Percentiles rank a stretch among this genome's conserved stretches.
Conservation (phyloP, 2,888 invertebrate species). For the Miltochrista miniata region DNA sequence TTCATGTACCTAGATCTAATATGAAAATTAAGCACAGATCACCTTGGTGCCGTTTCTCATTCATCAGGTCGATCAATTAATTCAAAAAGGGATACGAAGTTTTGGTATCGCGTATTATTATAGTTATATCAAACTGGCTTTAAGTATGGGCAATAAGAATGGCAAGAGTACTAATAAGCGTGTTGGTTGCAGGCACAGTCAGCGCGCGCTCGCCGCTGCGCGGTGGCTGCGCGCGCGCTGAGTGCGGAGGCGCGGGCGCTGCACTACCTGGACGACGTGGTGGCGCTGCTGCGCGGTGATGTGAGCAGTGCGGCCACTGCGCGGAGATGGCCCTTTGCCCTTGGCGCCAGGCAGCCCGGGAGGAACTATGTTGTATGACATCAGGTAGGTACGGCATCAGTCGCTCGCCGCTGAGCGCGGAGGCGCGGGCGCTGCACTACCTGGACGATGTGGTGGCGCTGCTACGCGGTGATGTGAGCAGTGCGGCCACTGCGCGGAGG, state of each 20-base stretch:
- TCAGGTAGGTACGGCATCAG: constrained; percentile 27
- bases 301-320: constrained; percentile 61
- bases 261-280: constrained; percentile 81
- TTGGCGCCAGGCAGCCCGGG: constrained; percentile 57
- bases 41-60: no score
- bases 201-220: constrained; percentile 68
- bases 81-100: no score
- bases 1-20: no score
- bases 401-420: constrained; percentile 62
- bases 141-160: no score
- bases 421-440: constrained; percentile 77
- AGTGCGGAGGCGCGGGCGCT: constrained; percentile 74
- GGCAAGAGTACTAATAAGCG: not conserved
- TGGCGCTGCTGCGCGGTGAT: constrained; percentile 80
- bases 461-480: constrained; percentile 75
- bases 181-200: constrained; percentile 53
- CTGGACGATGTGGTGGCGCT: constrained; percentile 83
- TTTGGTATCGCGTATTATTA: no score
- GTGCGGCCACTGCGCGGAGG: constrained; percentile 52
- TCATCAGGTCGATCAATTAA: no score
- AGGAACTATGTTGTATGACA: constrained; percentile 71
- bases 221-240: constrained; percentile 73
- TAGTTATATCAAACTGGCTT: no score
- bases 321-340: constrained; percentile 72
- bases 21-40: no score